Base-by-base conservation (phyloP, 2,113 vertebrate species). In the Collichthys lucidus region DNA sequence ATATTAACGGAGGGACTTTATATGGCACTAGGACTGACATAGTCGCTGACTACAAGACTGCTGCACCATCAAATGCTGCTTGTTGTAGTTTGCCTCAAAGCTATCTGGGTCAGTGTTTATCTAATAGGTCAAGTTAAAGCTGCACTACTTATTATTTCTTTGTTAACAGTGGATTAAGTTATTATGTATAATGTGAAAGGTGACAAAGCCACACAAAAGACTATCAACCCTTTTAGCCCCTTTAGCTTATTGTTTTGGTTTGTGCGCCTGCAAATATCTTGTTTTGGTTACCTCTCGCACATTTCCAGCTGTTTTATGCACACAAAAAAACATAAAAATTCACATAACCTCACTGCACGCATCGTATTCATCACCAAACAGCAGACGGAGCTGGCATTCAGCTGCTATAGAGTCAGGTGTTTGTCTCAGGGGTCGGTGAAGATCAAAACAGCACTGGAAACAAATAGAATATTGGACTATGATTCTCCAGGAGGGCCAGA, bases 161-260 rank as follows among this genome's bases (percentile, higher is more conserved):
- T 10, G 5, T 14, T 60, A 20, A 60, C 22, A 46, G 46, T 26
- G 3, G 8, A 70, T 71, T 2, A 59, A 60, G 5, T 20, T 3
- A 1, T 29, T 71, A 24, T 46, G 40, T 35, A 12, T 46, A 11
- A 31, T 35, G 35, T 49, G 9, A 56, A 47, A 42, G 16, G 15
- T 40, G 42, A 52, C 35, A 24, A 15, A 57, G 10, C 63, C 4
- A 5, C 22, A 26, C 22, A 26, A 8, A 29, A 11, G 50, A 60
- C 31, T 11, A 15, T 47, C 22, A 31, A 20, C n/a, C 15, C 12
- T 40, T 22, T 78, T 44, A 68, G 56, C 20, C 35, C 47, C 24
- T 68, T 68, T 17, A 53, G 44, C 52, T 24, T 2, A 11, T 31
- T 82, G 49, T 76, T 76, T 75, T 56, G 72, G 49, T 69, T 68